These are phyloP conservation scores for Darwinula stevensoni DNA, from an alignment of 2,888 invertebrate species.

Conservation along the genomic window DNA sequence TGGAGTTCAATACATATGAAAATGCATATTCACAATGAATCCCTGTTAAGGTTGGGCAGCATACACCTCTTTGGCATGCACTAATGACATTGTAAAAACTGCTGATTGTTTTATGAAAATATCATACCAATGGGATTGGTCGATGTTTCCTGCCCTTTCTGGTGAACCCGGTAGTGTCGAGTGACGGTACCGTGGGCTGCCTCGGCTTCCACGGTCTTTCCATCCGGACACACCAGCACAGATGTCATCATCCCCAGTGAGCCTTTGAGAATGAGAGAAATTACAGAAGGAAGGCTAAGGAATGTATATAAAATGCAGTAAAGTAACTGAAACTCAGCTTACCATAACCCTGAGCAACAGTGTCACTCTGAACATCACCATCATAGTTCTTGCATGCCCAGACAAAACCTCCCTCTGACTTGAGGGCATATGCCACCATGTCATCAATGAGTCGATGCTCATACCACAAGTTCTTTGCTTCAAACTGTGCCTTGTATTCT, in stretches of 20 bases:
- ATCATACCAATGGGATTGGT: constrained; percentile 67
- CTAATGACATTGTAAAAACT: too few relatives aligned
- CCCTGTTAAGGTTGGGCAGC: too few relatives aligned
- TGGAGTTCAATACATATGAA: too few relatives aligned
- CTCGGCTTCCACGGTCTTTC: constrained; percentile 89
- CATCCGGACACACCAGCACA: constrained; percentile 84
- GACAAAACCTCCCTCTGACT: constrained; percentile 91
- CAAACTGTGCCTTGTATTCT: constrained; percentile 54
- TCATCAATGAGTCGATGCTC: constrained; percentile 95
- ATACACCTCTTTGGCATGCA: too few relatives aligned
- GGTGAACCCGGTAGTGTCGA: constrained; percentile 37
- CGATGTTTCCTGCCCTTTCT: constrained; percentile 73
- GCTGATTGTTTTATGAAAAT: not conserved
- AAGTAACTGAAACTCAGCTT: too few relatives aligned
- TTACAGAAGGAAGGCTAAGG: too few relatives aligned
- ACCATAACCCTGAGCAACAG: constrained; percentile 79
- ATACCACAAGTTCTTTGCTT: constrained; percentile 73
- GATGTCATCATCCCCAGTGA: constrained; percentile 95
- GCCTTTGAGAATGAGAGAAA: constrained; percentile 18
- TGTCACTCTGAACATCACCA: constrained; percentile 94
- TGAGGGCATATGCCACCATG: constrained; percentile 95
- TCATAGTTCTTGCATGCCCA: constrained; percentile 99
- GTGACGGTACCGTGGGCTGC: constrained; percentile 93
- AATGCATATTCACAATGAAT: too few relatives aligned
- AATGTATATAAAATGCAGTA: too few relatives aligned